Evolutionary conservation across 2,888 invertebrate species (phyloP), one percentile per base, ranked within the genome.

Genomic region (Blera fallax): DNA sequence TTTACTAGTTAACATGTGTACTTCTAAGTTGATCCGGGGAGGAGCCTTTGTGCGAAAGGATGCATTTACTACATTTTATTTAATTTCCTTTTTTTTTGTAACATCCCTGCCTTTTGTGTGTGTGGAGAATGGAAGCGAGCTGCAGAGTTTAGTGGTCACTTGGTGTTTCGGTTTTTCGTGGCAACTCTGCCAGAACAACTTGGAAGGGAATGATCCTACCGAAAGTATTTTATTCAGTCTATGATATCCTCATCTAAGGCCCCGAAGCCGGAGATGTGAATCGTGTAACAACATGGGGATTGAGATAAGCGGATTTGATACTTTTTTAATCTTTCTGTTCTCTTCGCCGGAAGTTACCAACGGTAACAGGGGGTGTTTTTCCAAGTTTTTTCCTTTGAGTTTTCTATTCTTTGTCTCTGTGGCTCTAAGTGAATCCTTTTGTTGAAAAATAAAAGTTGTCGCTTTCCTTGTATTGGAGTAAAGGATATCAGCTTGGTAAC

Each of bases 1-100:
- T 70, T 77, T 65, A 56, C 70, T 65, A 64, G 82, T 77, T 82
- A 77, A 82, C 82, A 82, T 82, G 82, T 77, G 82, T 82, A 82
- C 67, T 72, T 52, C 65, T 69, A 58, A 72, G 70, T 82, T 64
- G 70, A 77, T 82, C 82, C 70, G 11, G n/a, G 34, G 8, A 56
- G 18, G 48, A 54, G 8, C 58, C 16, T 18, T 21, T 76, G 58
- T 50, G 10, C 45, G 37, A 1, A 11, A 5, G 29, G 7, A 60
- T 73, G 60, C 18, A 29, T 27, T 18, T 29, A 18, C 16, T 48
- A 37, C 37, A 48, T 50, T 52, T 43, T 37, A 11, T 45, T 54
- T 64, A 32, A 43, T 64, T 60, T 72, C 60, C 7, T 70, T 58
- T 40, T 69, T 45, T 56, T 50, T 18, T n/a, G n/a, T n/a, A n/a